Percentiles rank a stretch among this genome's conserved stretches.
These are phyloP conservation scores for Poeciliopsis gracilis DNA, from an alignment of 2,797 vertebrate species.

Conservation along the genomic window DNA sequence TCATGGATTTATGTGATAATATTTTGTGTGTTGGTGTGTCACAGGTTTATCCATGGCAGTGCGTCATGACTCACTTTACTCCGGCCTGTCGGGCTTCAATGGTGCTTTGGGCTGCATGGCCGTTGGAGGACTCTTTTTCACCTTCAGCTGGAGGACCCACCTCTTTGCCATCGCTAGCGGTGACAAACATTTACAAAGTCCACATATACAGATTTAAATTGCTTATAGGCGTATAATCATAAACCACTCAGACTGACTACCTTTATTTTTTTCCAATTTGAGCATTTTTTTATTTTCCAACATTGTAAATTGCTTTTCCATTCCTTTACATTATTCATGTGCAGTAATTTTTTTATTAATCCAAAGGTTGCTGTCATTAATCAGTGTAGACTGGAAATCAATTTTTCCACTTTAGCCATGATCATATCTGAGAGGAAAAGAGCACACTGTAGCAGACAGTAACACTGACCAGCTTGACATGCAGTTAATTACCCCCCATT, in stretches of 20 bases:
- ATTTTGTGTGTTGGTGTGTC: slow-evolving; percentile 12
- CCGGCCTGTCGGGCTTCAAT: slow-evolving; percentile 78
- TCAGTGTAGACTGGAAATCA: neutral
- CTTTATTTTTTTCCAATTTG: neutral
- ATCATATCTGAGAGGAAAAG: neutral
- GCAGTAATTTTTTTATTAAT: neutral
- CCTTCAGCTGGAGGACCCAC: slow-evolving; percentile 77
- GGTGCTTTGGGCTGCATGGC: slow-evolving; percentile 81
- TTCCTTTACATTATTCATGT: slow-evolving; percentile 15
- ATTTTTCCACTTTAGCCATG: neutral
- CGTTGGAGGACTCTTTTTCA: slow-evolving; percentile 77
- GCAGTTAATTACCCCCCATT: slow-evolving; percentile 27
- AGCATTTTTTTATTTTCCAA: neutral
- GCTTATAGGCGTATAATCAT: neutral
- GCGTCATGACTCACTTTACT: slow-evolving; percentile 68
- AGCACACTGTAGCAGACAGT: slow-evolving; percentile 13
- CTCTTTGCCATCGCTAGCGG: slow-evolving; percentile 76
- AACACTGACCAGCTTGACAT: slow-evolving; percentile 23
- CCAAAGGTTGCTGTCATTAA: neutral
- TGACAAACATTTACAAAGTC: slow-evolving; percentile 46
- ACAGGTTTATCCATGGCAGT: slow-evolving; percentile 79
- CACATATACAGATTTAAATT: neutral
- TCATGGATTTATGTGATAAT: slow-evolving; percentile 3
- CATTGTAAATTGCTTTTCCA: neutral
- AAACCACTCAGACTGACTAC: neutral